Evolutionary conservation across 2,888 invertebrate genomes (phyloP).

Genomic region (Stenoptilia bipunctidactyla): DNA sequence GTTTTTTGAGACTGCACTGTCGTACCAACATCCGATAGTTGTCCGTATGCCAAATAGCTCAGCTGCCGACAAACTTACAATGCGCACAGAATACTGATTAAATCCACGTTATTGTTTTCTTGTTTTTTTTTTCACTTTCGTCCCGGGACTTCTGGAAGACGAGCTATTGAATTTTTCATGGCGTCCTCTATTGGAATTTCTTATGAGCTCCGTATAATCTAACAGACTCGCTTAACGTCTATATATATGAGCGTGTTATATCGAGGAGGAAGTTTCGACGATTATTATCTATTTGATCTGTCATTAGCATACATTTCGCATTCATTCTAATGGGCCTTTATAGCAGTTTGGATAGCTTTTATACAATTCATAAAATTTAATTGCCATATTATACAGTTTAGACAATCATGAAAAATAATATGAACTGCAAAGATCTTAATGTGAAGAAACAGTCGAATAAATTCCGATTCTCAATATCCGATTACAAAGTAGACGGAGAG

Average conservation of each 20-base stretch:
- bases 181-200: constrained; percentile 43
- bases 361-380: constrained; percentile 54
- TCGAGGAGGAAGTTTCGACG: constrained; percentile 48
- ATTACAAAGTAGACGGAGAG: neutral
- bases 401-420: neutral
- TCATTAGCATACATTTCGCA: constrained; percentile 60
- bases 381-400: constrained; percentile 20
- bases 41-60: constrained; percentile 60
- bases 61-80: constrained; percentile 46
- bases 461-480: neutral
- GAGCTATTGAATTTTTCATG: constrained; percentile 65
- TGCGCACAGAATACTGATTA: constrained; percentile 61
- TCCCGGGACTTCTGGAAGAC: constrained; percentile 29
- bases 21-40: constrained; percentile 28
- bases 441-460: neutral
- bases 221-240: constrained; percentile 34
- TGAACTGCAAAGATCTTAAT: neutral
- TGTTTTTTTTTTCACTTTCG: constrained; percentile 58
- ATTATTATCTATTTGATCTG: constrained; percentile 37
- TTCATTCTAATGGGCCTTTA: constrained; percentile 44
- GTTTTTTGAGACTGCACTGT: constrained; percentile 27
- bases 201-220: constrained; percentile 30
- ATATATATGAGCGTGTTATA: constrained; percentile 44
- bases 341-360: constrained; percentile 47
- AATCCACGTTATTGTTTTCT: constrained; percentile 55